Evolutionary conservation across 2,888 invertebrate species (phyloP), one percentile per base, ranked within the genome.

Genomic region (Eristalis pertinax): DNA sequence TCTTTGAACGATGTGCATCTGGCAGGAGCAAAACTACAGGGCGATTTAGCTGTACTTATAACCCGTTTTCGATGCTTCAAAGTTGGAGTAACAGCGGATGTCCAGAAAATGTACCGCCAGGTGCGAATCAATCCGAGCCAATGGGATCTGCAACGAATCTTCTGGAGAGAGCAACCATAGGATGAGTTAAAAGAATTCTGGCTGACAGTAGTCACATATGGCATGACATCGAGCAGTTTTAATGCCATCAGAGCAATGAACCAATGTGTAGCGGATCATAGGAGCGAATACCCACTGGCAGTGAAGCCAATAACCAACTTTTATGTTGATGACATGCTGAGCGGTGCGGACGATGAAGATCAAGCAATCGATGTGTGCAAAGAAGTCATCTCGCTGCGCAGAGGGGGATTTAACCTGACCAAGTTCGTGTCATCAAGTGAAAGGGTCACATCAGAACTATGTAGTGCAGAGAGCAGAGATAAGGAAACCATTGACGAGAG

Each of bases 1-100:
- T 69, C 70, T 2, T 67, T 70, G 7, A 76, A 82, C 56, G 75
- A 69, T 32, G 58, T 65, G 8, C 70, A 82, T 11, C 60, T 64
- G 15, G n/a, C 22, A 0, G 64, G 75, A 35, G 15, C 70, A 22
- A 75, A 65, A 19, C 35, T 76, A 0, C 70, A 82, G 22, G 75
- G 69, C 4, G 69, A 76, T 15, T 19, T 70, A 13, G 26, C 70
- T 22, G 13, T 4, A n/a, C 63, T 81, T 15, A 11, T 81, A 11
- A 68, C 38, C 1, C 43, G 74, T 15, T 81, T 81, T 41, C 62
- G 69, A 1, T 38, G 63, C 2, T 69, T 22, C n/a, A 68, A 64
- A n/a, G 41, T 75, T 5, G 65, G 64, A n/a, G 29, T 81, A 3
- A 64, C 26, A 2, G 81, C 69, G 4, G 75, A 81, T 15, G 43